Base-by-base conservation (phyloP, 2,888 invertebrate species). In the Endotricha flammealis region DNA sequence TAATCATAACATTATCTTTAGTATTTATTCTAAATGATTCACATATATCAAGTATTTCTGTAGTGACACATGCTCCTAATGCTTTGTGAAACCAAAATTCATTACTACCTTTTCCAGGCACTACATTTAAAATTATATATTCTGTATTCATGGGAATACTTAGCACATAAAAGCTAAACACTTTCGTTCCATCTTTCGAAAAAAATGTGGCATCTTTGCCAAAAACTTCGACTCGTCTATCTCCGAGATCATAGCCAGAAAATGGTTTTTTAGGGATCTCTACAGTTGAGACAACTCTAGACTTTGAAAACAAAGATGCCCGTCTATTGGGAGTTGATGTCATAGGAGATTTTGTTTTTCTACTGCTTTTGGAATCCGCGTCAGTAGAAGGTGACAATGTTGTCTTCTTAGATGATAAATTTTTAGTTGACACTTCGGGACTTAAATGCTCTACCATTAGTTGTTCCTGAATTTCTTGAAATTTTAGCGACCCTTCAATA, bases 401-500 rank as follows among this genome's bases (percentile, higher is more conserved):
- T 6, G 48, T 52, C 47, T 61, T 66, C 45, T 62, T 63, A 1
- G 55, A 46, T 7, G 46, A n/a, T 9, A 43, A 32, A 3, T 33
- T 34, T 7, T 50, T 51, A 1, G 50, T 42, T 3, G 31, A 20
- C n/a, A n/a, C n/a, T 25, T 66, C 65, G 1, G 41, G 40, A 20
- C 20, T 40, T n/a, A n/a, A n/a, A 12, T 32, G 28, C 11, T n/a
- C n/a, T n/a, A n/a, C n/a, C n/a, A n/a, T n/a, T n/a, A n/a, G n/a
- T n/a, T n/a, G n/a, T n/a, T 61, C 66, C 36, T 68, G 64, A 2
- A 49, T 29, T 39, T 73, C 73, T 46, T 75, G 57, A 50, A 69
- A 68, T 57, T 87, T 87, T 2, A 87, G 50, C 16, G 87, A 86
- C 20, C 80, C 81, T 58, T 82, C 78, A 46, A 87, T 75, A 1